Evolutionary conservation across 2,888 invertebrate species (phyloP).

Genomic region (Plemyria rubiginata): DNA sequence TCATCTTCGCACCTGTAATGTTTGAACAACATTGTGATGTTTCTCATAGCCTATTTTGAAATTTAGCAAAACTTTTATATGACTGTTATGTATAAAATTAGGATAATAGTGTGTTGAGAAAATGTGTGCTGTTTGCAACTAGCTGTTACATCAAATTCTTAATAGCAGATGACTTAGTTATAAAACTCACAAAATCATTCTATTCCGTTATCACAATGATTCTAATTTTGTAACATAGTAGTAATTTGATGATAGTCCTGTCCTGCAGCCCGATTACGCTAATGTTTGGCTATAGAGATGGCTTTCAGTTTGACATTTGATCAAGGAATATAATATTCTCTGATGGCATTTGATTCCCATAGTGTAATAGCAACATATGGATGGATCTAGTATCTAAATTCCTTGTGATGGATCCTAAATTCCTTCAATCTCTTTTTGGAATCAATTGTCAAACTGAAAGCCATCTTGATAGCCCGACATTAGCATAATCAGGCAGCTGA

Average conservation of each 20-base stretch:
- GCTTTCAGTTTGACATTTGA: too few relatives aligned
- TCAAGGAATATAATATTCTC: too few relatives aligned
- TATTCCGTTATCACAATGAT: background rate
- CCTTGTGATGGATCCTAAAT: too few relatives aligned
- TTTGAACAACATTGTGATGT: slow-evolving; percentile 56
- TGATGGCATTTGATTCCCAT: too few relatives aligned
- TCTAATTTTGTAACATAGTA: slow-evolving; percentile 2
- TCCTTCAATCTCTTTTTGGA: too few relatives aligned
- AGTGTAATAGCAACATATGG: too few relatives aligned
- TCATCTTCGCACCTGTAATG: slow-evolving; percentile 49
- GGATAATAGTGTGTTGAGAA: slow-evolving; percentile 57
- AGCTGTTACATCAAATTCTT: slow-evolving; percentile 8
- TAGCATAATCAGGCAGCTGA: too few relatives aligned
- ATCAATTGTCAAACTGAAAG: too few relatives aligned
- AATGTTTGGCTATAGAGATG: too few relatives aligned
- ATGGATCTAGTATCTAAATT: too few relatives aligned
- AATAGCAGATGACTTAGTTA: background rate
- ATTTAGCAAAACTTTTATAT: slow-evolving; percentile 67
- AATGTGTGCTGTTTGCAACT: slow-evolving; percentile 40
- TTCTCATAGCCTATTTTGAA: slow-evolving; percentile 60
- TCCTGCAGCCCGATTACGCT: too few relatives aligned
- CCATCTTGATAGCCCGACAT: too few relatives aligned
- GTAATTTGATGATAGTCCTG: slow-evolving; percentile 9
- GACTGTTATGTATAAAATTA: slow-evolving; percentile 70
- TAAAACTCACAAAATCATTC: background rate